phyloP scores from a whole-genome alignment of 2,888 invertebrate species.

The Catocala fraxini region DNA sequence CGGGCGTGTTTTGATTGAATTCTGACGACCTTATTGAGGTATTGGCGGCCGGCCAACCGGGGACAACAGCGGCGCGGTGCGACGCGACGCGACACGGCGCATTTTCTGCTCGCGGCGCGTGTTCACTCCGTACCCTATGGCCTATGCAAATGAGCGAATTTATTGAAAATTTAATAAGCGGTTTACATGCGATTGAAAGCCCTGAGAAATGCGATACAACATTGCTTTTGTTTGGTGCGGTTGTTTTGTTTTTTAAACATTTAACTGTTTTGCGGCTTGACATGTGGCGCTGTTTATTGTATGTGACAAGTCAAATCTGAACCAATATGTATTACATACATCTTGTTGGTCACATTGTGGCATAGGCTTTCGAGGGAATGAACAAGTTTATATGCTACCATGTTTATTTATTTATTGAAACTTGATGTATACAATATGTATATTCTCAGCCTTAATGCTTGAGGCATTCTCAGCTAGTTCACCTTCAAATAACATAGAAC shows the following conservation, averaged over 20 bases:
- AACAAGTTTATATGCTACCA: no score
- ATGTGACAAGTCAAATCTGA: background rate
- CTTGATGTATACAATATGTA: no score
- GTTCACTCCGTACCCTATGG: constrained; percentile 22
- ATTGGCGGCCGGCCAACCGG: constrained; percentile 48
- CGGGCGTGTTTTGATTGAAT: constrained; percentile 48
- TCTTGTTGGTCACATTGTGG: no score
- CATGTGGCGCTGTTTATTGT: background rate
- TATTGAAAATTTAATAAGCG: constrained; percentile 50
- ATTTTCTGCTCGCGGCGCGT: constrained; percentile 43
- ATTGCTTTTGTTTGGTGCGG: constrained; percentile 8
- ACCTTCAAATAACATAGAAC: no score
- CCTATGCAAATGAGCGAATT: constrained; percentile 47
- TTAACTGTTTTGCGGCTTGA: constrained; percentile 7
- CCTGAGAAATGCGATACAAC: constrained; percentile 18
- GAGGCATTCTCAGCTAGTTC: no score
- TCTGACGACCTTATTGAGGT: constrained; percentile 45
- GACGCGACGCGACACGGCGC: constrained; percentile 6
- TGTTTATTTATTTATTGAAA: no score
- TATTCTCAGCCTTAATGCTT: no score
- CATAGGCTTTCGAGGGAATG: no score
- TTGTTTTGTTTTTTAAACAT: constrained; percentile 7
- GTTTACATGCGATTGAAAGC: constrained; percentile 40
- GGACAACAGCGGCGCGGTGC: constrained; percentile 13
- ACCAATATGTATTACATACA: no score